Evolutionary conservation across 2,888 invertebrate genomes (phyloP).

Genomic region (Kryphioiulus occultus): DNA sequence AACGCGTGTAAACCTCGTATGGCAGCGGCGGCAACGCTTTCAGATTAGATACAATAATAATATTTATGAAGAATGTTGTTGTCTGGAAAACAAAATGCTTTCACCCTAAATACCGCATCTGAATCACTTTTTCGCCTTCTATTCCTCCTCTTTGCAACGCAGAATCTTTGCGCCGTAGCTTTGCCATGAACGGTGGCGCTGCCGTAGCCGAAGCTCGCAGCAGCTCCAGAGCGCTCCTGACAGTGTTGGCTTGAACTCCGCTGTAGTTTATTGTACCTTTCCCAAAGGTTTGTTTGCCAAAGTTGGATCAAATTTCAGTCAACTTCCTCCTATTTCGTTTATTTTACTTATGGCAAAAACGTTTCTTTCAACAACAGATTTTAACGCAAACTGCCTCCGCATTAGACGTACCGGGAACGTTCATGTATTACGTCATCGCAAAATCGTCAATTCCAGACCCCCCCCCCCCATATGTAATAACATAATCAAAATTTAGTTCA

Average conservation of each 20-base stretch:
- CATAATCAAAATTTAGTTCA: too few relatives aligned
- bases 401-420: too few relatives aligned
- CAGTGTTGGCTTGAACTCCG: background rate
- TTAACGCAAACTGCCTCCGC: too few relatives aligned
- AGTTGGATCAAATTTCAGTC: background rate
- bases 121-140: too few relatives aligned
- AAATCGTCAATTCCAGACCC: too few relatives aligned
- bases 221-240: background rate
- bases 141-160: background rate
- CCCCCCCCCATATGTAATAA: too few relatives aligned
- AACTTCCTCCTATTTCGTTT: conserved; percentile 23
- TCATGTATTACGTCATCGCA: too few relatives aligned
- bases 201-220: background rate
- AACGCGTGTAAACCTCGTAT: background rate
- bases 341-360: too few relatives aligned
- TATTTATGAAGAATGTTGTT: conserved; percentile 23
- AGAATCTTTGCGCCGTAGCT: background rate
- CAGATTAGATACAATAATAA: conserved; percentile 23
- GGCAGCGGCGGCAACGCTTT: conserved; percentile 1
- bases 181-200: background rate
- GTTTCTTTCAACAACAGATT: too few relatives aligned
- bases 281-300: conserved; percentile 3
- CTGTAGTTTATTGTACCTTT: background rate
- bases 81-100: conserved; percentile 23
- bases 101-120: background rate